Evolutionary conservation across 1,140 invertebrate species (phyloP), one percentile per base, ranked within the genome.

Genomic region (Diachasmimorpha longicaudata): DNA sequence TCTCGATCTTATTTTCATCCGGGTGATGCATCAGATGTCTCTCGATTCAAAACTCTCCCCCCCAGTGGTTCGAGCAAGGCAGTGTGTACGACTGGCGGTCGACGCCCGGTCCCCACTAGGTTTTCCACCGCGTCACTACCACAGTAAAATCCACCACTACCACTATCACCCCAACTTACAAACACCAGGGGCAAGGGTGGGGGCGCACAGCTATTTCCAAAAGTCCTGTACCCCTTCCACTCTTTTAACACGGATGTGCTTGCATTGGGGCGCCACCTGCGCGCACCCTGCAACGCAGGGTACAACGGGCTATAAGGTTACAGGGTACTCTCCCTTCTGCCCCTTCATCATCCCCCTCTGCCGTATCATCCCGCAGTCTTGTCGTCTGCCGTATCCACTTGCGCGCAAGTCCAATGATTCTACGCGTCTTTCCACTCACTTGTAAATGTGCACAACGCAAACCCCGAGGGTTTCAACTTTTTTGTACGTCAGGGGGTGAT

Each of bases 31-130:
- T 55, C 21, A 55, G 11, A n/a, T 4, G 5, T 42, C 1, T 52
- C 4, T 72, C 10, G 31, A 39, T 48, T 31, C 36, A 69, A 74
- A 39, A 67, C 31, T 13, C 31, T 13, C 31, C 31, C 31, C 31
- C 31, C 31, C 31, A 31, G 31, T 31, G 31, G 31, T 78, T 79
- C 69, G 80, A 73, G 44, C 79, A 79, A 81, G 79, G 81, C 79
- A 80, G 81, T 81, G 81, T 79, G 83, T 84, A 82, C 83, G 80
- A 86, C 86, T 87, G 82, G 78, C 84, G 85, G 86, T 86, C 85
- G 85, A 86, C 86, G 86, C 86, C 84, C 83, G 84, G 83, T 83
- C 82, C 68, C 74, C 58, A 25, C 16, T 63, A 25, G 58, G 19
- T 31, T 63, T 63, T 52, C 73, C 13, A 36, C 42, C 67, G 70